Percentiles rank a stretch among this genome's conserved stretches.
These are phyloP conservation scores for Columba janthina DNA, from an alignment of 2,113 vertebrate species.

Conservation along the genomic window DNA sequence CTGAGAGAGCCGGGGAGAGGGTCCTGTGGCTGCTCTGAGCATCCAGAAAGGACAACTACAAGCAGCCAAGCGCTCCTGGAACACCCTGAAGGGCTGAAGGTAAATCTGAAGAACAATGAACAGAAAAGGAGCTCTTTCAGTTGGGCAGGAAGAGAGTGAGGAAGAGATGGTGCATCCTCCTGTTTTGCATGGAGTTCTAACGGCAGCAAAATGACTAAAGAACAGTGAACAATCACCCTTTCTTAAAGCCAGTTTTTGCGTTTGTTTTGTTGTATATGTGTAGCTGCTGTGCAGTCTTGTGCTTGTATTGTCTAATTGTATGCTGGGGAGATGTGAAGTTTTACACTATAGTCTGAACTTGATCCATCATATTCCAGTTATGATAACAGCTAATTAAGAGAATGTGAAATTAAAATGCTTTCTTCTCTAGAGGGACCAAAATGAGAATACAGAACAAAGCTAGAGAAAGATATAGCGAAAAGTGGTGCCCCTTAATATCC, in stretches of 20 bases:
- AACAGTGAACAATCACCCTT: neutral
- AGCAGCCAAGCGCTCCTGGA: neutral
- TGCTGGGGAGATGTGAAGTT: neutral
- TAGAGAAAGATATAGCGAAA: neutral
- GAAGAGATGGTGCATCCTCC: neutral
- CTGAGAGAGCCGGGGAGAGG: neutral
- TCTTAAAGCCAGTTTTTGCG: fast-evolving
- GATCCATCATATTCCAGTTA: neutral
- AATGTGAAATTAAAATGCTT: neutral
- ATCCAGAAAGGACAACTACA: neutral
- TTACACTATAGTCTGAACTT: neutral
- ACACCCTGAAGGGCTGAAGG: neutral
- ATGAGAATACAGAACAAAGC: neutral
- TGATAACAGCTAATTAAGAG: neutral
- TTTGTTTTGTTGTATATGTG: neutral
- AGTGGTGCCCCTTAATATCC: neutral
- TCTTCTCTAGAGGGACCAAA: neutral
- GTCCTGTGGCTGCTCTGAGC: fast-evolving
- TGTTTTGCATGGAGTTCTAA: neutral
- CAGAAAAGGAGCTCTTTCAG: neutral
- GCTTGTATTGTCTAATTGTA: neutral
- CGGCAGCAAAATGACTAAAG: neutral
- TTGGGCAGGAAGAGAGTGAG: neutral
- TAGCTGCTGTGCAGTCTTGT: neutral
- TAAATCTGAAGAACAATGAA: neutral